phyloP scores from a whole-genome alignment of 2,113 vertebrate species.

The Onychorhynchus coronatus region DNA sequence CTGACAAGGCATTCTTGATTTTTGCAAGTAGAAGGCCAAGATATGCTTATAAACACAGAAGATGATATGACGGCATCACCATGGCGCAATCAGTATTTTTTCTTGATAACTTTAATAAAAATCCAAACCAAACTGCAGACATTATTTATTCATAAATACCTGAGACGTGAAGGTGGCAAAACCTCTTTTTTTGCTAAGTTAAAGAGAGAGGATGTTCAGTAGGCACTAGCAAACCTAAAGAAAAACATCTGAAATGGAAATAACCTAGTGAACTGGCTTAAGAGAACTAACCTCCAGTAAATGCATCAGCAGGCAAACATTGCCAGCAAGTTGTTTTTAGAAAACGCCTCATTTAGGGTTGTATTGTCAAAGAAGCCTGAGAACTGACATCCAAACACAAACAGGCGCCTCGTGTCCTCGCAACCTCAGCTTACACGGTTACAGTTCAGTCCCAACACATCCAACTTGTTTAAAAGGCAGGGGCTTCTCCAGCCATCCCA shows the following conservation, averaged over 20 bases:
- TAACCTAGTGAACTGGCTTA: neutral
- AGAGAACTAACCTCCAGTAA: neutral
- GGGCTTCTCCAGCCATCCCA: neutral
- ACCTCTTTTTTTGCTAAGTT: neutral
- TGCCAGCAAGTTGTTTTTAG: neutral
- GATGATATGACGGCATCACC: neutral
- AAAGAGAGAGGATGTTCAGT: neutral
- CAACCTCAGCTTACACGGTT: neutral
- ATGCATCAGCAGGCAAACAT: neutral
- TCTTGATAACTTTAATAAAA: neutral
- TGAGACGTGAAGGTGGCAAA: neutral
- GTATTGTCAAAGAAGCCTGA: neutral
- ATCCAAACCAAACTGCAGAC: neutral
- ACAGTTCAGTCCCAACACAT: neutral
- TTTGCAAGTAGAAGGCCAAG: neutral
- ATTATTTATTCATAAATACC: neutral
- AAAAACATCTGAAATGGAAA: neutral
- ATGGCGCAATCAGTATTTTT: neutral
- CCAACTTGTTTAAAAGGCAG: fast-evolving
- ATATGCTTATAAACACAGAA: neutral
- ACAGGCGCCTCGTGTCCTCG: neutral
- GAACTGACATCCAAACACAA: neutral
- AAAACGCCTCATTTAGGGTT: neutral
- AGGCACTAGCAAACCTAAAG: neutral
- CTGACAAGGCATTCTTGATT: neutral